Evolutionary conservation across 2,888 invertebrate species (phyloP).

Genomic region (Cerceris rybyensis): DNA sequence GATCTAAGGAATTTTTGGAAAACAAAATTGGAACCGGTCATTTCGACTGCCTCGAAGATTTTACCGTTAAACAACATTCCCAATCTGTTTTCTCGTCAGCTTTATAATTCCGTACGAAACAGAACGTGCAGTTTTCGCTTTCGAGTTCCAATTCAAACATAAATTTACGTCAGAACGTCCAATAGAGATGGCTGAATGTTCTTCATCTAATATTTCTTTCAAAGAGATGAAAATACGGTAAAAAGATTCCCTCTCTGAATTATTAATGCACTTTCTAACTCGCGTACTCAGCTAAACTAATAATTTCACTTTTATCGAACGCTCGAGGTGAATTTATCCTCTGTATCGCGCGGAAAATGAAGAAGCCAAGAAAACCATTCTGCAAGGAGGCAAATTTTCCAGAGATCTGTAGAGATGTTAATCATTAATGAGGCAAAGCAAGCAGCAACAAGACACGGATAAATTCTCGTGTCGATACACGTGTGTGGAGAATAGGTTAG

Average conservation of each 20-base stretch:
- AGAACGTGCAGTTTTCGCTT: constrained; percentile 1
- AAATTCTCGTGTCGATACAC: constrained; percentile 30
- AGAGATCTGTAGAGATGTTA: constrained; percentile 13
- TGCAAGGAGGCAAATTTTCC: constrained; percentile 5
- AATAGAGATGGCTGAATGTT: neutral
- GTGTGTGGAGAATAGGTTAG: constrained; percentile 25
- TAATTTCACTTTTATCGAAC: constrained; percentile 33
- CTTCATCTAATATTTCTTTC: neutral
- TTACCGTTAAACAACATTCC: neutral
- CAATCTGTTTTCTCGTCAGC: neutral
- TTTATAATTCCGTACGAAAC: neutral
- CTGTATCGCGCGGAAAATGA: neutral
- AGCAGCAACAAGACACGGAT: constrained; percentile 8
- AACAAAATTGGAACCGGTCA: too few relatives aligned
- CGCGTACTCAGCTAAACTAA: constrained; percentile 6
- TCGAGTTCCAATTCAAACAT: neutral
- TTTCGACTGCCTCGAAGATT: neutral
- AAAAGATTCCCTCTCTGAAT: constrained; percentile 30
- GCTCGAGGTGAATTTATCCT: neutral
- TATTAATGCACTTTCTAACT: constrained; percentile 53
- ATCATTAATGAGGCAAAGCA: neutral
- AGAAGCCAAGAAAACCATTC: too few relatives aligned
- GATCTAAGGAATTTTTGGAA: too few relatives aligned
- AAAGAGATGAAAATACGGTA: neutral
- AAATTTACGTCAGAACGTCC: neutral